Evolutionary conservation across 2,113 vertebrate species (phyloP).

Genomic region (Calonectris borealis): DNA sequence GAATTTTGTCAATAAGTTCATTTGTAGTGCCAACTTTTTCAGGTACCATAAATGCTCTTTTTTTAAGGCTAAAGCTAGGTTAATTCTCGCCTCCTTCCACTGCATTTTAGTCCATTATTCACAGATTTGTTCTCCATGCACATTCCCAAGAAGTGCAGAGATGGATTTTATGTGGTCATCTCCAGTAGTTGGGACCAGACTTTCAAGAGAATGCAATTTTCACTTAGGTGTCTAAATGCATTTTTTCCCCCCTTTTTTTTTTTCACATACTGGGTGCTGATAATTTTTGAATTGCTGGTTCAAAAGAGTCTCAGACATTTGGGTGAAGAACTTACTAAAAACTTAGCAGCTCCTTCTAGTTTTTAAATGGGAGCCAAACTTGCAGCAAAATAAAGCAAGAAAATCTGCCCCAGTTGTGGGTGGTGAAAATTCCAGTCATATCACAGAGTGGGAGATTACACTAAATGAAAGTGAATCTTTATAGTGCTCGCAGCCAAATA

Average conservation of each 20-base stretch:
- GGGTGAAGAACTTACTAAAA: not conserved
- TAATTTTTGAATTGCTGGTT: not conserved
- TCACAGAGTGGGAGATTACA: not conserved
- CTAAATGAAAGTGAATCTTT: not conserved
- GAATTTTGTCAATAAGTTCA: not conserved
- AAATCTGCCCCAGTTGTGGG: not conserved
- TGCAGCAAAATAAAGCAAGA: not conserved
- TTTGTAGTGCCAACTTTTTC: not conserved
- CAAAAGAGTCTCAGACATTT: not conserved
- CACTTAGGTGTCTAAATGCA: not conserved
- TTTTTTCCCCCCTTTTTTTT: accelerated
- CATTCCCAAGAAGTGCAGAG: not conserved
- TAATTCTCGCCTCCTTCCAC: not conserved
- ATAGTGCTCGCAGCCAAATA: not conserved
- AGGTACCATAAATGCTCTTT: not conserved
- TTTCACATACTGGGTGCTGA: not conserved
- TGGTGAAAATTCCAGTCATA: slow-evolving; percentile 23
- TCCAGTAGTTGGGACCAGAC: not conserved
- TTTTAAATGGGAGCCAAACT: not conserved
- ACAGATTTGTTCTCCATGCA: not conserved
- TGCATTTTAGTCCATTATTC: not conserved
- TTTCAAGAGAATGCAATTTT: not conserved
- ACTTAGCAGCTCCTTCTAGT: not conserved
- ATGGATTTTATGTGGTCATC: not conserved
- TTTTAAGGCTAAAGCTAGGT: not conserved